phyloP scores from a whole-genome alignment of 2,797 vertebrate genomes.

The Rhynchotus rufescens region DNA sequence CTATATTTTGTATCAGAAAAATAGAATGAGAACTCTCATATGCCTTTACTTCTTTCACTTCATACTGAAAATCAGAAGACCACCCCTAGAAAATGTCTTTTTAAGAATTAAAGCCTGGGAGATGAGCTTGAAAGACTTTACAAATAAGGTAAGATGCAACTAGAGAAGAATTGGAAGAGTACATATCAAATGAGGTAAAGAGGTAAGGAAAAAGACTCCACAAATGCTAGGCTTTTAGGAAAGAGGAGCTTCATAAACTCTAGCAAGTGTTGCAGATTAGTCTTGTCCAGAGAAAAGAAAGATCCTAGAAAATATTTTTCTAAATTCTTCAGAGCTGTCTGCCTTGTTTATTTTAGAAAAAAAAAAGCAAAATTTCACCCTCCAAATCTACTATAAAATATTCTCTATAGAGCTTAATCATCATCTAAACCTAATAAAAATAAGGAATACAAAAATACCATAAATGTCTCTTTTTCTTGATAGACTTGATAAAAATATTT shows the following conservation, averaged over 20 bases:
- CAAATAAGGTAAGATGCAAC: constrained; percentile 10
- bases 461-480: background rate
- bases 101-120: constrained; percentile 39
- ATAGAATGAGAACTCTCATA: constrained; percentile 20
- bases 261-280: background rate
- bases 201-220: background rate
- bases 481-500: background rate
- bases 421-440: background rate
- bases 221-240: background rate
- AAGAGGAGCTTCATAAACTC: background rate
- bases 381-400: background rate
- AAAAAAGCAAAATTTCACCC: background rate
- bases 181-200: constrained; percentile 20
- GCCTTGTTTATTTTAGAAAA: background rate
- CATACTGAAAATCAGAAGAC: constrained; percentile 15
- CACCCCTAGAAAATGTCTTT: background rate
- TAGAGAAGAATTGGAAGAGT: background rate
- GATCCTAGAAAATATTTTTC: background rate
- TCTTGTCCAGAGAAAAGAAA: background rate
- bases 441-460: background rate
- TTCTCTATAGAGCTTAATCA: background rate
- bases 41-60: constrained; percentile 23
- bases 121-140: constrained; percentile 60
- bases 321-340: background rate
- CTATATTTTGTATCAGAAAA: constrained; percentile 25